A percentile compares a stretch with the other conserved stretches of the same genome.
These are phyloP conservation scores for Matsumurasca onukii DNA, from an alignment of 1,140 invertebrate species.

Conservation along the genomic window DNA sequence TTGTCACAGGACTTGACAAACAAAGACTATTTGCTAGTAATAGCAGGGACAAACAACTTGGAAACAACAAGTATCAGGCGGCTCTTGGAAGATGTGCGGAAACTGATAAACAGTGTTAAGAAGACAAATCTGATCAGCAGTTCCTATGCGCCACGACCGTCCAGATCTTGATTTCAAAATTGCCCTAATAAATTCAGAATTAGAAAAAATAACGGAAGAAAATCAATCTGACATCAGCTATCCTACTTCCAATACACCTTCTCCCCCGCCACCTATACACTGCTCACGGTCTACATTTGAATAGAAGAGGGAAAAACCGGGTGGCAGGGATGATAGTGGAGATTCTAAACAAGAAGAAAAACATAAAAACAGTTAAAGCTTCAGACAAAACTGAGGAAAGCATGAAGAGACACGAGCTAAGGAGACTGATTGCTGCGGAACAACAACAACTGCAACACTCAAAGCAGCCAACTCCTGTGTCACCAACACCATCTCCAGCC, in stretches of 20 bases:
- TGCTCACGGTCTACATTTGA: constrained; percentile 3
- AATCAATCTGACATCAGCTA: not conserved
- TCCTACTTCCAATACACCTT: constrained; percentile 9
- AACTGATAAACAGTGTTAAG: not conserved
- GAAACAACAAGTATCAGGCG: not conserved
- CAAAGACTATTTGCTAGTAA: constrained; percentile 1
- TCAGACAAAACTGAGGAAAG: not conserved
- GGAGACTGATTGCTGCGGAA: no score
- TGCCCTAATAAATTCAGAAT: constrained; percentile 1
- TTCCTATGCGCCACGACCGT: not conserved
- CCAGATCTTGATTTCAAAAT: constrained; percentile 5
- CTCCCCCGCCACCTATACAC: constrained; percentile 13
- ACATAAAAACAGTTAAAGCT: not conserved
- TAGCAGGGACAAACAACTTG: not conserved
- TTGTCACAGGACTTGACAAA: not conserved
- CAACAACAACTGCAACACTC: no score
- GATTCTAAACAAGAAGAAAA: not conserved
- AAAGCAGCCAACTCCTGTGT: no score
- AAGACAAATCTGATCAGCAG: not conserved
- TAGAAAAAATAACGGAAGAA: constrained; percentile 3
- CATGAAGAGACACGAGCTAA: no score
- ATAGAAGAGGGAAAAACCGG: constrained; percentile 3
- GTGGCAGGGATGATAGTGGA: not conserved
- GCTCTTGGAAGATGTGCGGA: not conserved
- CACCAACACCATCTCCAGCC: no score